Conservation (phyloP, 2,888 invertebrate species). For the Xestia sexstrigata region DNA sequence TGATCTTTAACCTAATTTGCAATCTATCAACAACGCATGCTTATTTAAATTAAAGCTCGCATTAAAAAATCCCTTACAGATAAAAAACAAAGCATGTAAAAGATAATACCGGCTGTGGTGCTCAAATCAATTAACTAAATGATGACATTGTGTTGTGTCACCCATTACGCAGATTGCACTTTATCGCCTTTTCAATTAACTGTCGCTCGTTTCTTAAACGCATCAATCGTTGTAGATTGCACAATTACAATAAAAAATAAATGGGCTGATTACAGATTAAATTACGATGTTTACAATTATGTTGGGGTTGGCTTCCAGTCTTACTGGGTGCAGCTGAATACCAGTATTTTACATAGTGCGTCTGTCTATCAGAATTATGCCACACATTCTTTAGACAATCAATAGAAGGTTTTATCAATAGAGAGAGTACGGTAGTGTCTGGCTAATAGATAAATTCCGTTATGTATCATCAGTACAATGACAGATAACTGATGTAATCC, state of each 20-base stretch:
- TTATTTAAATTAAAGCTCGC: no score
- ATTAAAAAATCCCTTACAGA: no score
- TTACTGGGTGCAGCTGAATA: neutral
- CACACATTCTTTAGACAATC: constrained; percentile 17
- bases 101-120: constrained; percentile 10
- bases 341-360: neutral
- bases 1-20: no score
- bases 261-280: constrained; percentile 3
- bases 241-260: constrained; percentile 13
- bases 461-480: constrained; percentile 26
- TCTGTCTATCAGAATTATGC: neutral
- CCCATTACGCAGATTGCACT: constrained; percentile 35
- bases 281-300: constrained; percentile 3
- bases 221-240: constrained; percentile 29
- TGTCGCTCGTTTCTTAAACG: constrained; percentile 26
- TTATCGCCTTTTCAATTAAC: constrained; percentile 50
- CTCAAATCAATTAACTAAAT: constrained; percentile 48
- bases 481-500: constrained; percentile 57
- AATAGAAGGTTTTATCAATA: constrained; percentile 7
- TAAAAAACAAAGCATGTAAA: no score
- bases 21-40: no score
- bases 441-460: constrained; percentile 6
- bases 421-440: constrained; percentile 10
- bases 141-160: constrained; percentile 46
- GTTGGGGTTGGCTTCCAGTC: neutral